Base-by-base conservation (phyloP, 2,888 invertebrate species). In the Callinectes sapidus region DNA sequence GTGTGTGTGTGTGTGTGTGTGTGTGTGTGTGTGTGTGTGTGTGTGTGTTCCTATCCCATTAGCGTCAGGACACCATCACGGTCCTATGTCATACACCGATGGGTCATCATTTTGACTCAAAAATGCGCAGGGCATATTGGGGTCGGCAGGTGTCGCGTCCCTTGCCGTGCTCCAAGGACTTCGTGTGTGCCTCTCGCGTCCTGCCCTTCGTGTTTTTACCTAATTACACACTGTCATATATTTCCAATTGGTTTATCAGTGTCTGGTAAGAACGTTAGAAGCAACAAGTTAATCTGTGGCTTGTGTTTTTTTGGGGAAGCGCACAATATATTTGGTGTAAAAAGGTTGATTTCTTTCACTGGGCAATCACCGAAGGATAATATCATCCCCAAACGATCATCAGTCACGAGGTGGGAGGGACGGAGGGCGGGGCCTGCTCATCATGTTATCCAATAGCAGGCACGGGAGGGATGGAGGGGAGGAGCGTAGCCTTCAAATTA, bases 1-100 rank as follows among this genome's bases (percentile, higher is more conserved):
- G 66, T 71, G 66, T n/a, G 66, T 71, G 66, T n/a, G 66, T n/a
- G 66, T 71, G 66, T 71, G 66, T n/a, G 66, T 71, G 66, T n/a
- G 66, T n/a, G 71, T 71, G 28, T 28, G 71, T n/a, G 71, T 71
- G 71, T 71, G 28, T 71, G 71, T 71, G 71, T 71, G 71, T n/a
- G 71, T 71, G 71, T 71, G 28, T 71, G 71, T 5, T 71, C 10
- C 71, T 28, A 28, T 71, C 71, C 71, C 28, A 71, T 71, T 71
- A 71, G 71, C 71, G 71, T 71, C 71, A 71, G 8, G 71, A 71
- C 71, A 71, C 71, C 71, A 71, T 71, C 71, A 71, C 28, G 8
- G 71, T 71, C 28, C 71, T 71, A 71, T 71, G 28, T 71, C 71
- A 28, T 71, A 10, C 28, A 28, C 28, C 71, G 71, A 71, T 71